Evolutionary conservation across 2,888 invertebrate species (phyloP), one percentile per base, ranked within the genome.

Genomic region (Troilus luridus): DNA sequence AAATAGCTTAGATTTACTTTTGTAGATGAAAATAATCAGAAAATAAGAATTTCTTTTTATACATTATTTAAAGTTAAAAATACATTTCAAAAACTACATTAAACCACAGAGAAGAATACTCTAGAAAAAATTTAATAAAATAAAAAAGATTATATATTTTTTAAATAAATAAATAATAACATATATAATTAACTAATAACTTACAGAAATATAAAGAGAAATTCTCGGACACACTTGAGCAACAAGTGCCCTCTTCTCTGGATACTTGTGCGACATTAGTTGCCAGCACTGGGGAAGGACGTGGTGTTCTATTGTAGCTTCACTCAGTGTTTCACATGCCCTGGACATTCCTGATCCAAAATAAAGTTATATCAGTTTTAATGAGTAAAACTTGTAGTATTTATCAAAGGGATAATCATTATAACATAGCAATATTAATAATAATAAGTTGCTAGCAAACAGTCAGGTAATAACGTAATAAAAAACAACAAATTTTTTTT

Each of bases 241-340:
- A 11, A 96, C 96, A 58, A 97, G 94, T 60, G 96, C 94, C 91
- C 97, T 94, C 92, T 96, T 94, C 93, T 97, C 97, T 5, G 95
- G 94, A 94, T 96, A 95, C 93, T 96, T 96, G 93, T 96, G 96
- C 90, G 95, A 95, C 92, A 97, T 95, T 94, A 96, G 96, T 93
- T 96, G 96, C 96, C 97, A 97, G 93, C 96, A 96, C 92, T 96
- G 95, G 0, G 96, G 96, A 88, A 97, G 94, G 91, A 97, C 95
- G 94, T 96, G 96, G 92, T 95, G 95, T 93, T 96, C 95, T n/a
- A 90, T 88, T 21, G 81, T 62, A 24, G 81, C 59, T 59, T 90
- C 90, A 59, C 56, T 89, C 27, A 91, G n/a, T 3, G 60, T 60
- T 21, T 91, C 91, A 56, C 88, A 91, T 10, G 81, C 72, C 56